A percentile compares a stretch with the other conserved stretches of the same genome.
phyloP scores from a whole-genome alignment of 2,888 invertebrate species.

The Barypeithes pellucidus region DNA sequence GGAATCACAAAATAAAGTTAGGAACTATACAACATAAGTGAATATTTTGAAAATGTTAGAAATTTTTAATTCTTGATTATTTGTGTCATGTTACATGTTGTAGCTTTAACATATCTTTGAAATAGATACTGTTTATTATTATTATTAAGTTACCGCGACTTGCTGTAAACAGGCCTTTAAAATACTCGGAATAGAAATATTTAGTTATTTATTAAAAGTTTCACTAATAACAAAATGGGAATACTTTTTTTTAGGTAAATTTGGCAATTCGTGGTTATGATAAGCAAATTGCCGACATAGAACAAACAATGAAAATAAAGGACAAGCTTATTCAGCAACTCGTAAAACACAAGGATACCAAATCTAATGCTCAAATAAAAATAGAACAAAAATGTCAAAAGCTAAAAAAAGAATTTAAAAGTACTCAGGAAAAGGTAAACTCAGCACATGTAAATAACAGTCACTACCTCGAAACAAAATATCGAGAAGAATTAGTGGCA shows the following conservation, averaged over 20 bases:
- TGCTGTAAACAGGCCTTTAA: too few relatives aligned
- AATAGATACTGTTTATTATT: too few relatives aligned
- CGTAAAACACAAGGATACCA: constrained; percentile 74
- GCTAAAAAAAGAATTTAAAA: constrained; percentile 76
- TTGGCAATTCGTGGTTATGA: constrained; percentile 60
- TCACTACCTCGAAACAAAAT: constrained; percentile 64
- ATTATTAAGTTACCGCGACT: too few relatives aligned
- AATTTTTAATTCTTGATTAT: too few relatives aligned
- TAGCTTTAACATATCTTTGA: too few relatives aligned
- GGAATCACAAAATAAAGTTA: too few relatives aligned
- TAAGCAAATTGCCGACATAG: constrained; percentile 80
- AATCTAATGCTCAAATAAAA: constrained; percentile 74
- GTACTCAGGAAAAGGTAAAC: constrained; percentile 74
- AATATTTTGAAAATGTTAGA: too few relatives aligned
- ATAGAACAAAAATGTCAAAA: constrained; percentile 78
- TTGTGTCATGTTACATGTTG: too few relatives aligned
- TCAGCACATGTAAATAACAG: constrained; percentile 71
- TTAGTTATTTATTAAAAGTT: too few relatives aligned
- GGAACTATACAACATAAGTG: too few relatives aligned
- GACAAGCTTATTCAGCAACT: constrained; percentile 83
- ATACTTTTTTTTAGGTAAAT: constrained; percentile 55
- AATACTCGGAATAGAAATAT: too few relatives aligned
- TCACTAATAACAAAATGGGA: not conserved
- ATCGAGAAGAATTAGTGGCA: constrained; percentile 68
- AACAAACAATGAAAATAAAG: constrained; percentile 78